A percentile compares a stretch with the other conserved stretches of the same genome.
Conservation (phyloP, 2,113 vertebrate genomes). For the Ondatra zibethicus region DNA sequence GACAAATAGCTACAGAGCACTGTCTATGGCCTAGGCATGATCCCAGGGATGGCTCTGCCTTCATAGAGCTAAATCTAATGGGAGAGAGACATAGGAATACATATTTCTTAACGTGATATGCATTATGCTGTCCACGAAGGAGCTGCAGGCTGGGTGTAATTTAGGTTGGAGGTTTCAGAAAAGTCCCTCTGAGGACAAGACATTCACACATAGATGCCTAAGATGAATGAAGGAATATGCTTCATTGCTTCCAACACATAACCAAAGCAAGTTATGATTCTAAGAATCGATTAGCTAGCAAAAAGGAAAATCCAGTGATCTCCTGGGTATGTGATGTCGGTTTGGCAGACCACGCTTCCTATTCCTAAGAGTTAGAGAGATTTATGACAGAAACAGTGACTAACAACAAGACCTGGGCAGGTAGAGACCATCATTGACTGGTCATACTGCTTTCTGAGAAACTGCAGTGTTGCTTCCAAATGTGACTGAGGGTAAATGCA, state of each 20-base stretch:
- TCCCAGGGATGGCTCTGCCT: background rate
- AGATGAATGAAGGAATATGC: background rate
- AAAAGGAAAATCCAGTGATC: background rate
- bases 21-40: background rate
- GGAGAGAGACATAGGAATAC: background rate
- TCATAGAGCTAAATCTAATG: background rate
- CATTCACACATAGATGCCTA: background rate
- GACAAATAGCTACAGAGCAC: background rate
- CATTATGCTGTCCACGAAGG: background rate
- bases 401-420: background rate
- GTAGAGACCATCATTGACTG: no score
- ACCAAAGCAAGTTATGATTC: constrained; percentile 34
- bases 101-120: background rate
- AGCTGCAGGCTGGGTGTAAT: background rate
- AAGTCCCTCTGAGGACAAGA: constrained; percentile 2
- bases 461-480: background rate
- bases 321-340: background rate
- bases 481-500: background rate
- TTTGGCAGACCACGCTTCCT: background rate
- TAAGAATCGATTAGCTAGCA: constrained; percentile 15
- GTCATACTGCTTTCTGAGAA: background rate
- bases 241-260: constrained; percentile 23
- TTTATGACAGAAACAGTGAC: background rate
- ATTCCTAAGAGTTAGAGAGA: background rate
- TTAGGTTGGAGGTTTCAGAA: background rate